Percentiles rank a stretch among this genome's conserved stretches.
These are phyloP conservation scores for Catocala nupta DNA, from an alignment of 2,888 invertebrate genomes.

Conservation along the genomic window DNA sequence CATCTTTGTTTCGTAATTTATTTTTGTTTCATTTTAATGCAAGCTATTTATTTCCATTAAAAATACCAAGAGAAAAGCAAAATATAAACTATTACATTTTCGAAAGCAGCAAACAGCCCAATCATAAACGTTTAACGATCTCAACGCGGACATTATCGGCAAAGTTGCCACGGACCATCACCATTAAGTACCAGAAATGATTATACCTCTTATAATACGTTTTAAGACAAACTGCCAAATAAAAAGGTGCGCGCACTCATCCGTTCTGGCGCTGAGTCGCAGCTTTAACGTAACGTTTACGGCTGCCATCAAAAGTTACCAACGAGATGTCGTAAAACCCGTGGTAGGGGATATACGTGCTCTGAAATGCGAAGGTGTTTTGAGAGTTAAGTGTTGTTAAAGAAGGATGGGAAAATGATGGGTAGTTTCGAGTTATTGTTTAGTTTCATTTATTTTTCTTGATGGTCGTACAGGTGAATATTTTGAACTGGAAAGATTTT, in stretches of 20 bases:
- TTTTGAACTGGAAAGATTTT: too few species aligned
- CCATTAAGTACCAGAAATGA: conserved; percentile 60
- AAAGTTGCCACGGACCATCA: conserved; percentile 47
- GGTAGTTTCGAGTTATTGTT: neutral
- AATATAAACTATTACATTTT: neutral
- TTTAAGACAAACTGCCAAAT: conserved; percentile 69
- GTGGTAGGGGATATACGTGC: conserved; percentile 30
- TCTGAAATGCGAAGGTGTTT: conserved; percentile 19
- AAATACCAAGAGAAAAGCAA: neutral
- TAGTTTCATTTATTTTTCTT: neutral
- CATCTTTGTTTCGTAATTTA: too few species aligned
- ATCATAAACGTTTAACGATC: conserved; percentile 31
- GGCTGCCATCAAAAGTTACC: conserved; percentile 68
- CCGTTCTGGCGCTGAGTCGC: conserved; percentile 48
- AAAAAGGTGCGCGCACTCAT: conserved; percentile 58
- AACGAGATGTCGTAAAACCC: conserved; percentile 56
- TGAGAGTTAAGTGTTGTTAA: conserved; percentile 7
- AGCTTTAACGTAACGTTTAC: conserved; percentile 73
- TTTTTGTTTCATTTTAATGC: too few species aligned
- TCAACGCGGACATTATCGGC: conserved; percentile 27
- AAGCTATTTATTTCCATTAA: too few species aligned
- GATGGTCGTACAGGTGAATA: too few species aligned
- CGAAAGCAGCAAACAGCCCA: conserved; percentile 1
- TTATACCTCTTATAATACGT: conserved; percentile 60
- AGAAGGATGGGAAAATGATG: conserved; percentile 2